phyloP scores from a whole-genome alignment of 1,140 invertebrate species.

The Scaptomyza montana region DNA sequence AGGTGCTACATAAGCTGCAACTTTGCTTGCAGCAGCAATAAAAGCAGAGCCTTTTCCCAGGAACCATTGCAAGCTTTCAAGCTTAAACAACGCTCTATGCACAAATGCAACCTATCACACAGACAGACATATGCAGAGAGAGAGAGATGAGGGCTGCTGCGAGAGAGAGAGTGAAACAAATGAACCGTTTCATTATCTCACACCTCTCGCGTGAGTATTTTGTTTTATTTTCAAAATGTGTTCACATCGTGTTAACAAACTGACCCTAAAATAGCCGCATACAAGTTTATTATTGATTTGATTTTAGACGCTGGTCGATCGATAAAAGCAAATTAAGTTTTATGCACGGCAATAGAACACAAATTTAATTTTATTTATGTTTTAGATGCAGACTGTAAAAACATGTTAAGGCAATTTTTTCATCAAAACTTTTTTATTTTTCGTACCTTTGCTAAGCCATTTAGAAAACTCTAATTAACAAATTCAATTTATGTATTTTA shows the following conservation, averaged over 20 bases:
- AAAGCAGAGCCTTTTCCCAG: conserved; percentile 30
- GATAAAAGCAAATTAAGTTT: not conserved
- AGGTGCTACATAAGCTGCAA: conserved; percentile 26
- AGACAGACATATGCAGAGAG: not conserved
- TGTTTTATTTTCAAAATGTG: conserved; percentile 23
- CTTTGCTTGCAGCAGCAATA: conserved; percentile 6
- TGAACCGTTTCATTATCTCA: conserved; percentile 39
- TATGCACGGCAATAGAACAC: conserved; percentile 22
- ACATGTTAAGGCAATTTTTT: no score
- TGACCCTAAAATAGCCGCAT: conserved; percentile 52
- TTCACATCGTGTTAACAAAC: conserved; percentile 24
- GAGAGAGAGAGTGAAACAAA: conserved; percentile 12
- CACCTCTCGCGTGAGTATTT: conserved; percentile 3
- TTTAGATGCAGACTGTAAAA: no score
- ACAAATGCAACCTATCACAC: conserved; percentile 14
- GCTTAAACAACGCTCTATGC: conserved; percentile 9
- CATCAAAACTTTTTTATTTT: no score
- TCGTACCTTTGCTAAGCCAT: no score
- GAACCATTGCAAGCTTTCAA: conserved; percentile 37
- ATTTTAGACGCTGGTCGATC: not conserved
- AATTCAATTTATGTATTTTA: no score
- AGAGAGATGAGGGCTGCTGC: not conserved
- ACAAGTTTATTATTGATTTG: conserved; percentile 55
- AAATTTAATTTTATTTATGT: not conserved
- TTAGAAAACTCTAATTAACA: no score